Conservation (phyloP, 2,113 vertebrate genomes). For the Burhinus oedicnemus region DNA sequence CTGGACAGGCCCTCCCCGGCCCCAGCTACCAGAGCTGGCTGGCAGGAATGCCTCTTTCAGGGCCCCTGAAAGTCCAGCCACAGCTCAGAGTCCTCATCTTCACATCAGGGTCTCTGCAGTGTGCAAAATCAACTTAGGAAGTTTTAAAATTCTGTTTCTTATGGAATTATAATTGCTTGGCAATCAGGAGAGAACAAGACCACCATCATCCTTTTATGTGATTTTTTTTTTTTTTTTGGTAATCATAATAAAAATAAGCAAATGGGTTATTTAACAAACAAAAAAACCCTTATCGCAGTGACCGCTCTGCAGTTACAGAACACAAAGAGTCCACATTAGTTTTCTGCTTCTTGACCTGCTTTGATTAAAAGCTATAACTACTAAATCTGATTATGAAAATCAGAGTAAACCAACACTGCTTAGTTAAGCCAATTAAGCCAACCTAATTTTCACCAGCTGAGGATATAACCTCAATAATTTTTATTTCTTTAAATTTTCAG, state of each 20-base stretch:
- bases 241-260: neutral
- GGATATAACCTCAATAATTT: neutral
- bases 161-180: neutral
- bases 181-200: neutral
- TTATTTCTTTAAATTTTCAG: neutral
- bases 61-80: neutral
- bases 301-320: neutral
- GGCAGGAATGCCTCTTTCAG: neutral
- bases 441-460: neutral
- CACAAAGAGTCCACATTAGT: neutral
- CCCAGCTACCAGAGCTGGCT: fast-evolving
- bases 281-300: neutral
- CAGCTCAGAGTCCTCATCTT: neutral
- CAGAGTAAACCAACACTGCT: neutral
- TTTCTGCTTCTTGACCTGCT: neutral
- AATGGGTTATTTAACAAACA: neutral
- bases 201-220: neutral
- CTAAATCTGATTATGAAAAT: neutral
- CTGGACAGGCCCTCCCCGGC: neutral
- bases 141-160: neutral
- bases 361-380: neutral
- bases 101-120: neutral
- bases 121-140: neutral
- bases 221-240: neutral
- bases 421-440: neutral